Base-by-base conservation (phyloP, 2,888 invertebrate species). In the Polietes domitor region DNA sequence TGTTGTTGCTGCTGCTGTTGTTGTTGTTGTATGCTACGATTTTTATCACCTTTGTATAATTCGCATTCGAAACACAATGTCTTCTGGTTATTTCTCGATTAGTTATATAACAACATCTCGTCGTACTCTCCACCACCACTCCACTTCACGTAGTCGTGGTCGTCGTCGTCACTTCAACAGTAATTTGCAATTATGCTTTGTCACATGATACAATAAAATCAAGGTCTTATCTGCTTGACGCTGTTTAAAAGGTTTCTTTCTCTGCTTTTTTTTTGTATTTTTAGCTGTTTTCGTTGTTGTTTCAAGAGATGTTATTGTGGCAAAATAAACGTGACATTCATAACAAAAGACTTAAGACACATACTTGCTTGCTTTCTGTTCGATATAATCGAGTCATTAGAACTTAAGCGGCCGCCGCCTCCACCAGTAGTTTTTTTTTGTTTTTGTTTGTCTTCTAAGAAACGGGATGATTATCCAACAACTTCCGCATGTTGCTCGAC, bases 191-290 rank as follows among this genome's bases (percentile, higher is more conserved):
- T 75, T 82, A 53, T 72, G 21, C 32, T 74, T 58, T 63, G 63
- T 63, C 53, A 58, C 75, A 74, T 78, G 63, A 65, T 50, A 73
- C 65, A 79, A 70, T 61, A 76, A 61, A 70, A 83, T 79, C 76
- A 83, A 83, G 83, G 76, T 79, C 79, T 83, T 9, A 65, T 41
- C 32, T 21, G 12, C 21, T 5, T 50, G 50, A 17, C n/a, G 50
- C 37, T 50, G 50, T 50, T 50, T 32, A 3, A 32, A 7, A 3
- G 17, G 17, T 50, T 50, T 2, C 19, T 50, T 50, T 2, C 19
- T 50, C 50, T 2, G 19, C 5, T 7, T 53, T 21, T 1, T 21
- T 21, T 53, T 53, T n/a, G n/a, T n/a, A n/a, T n/a, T 5, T 21
- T 37, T 3, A 37, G 12, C 4, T 37, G 37, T 10, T 37, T 53